Evolutionary conservation across 35 echinoderm and acorn worm genomes (phyloP).

Genomic region (Amphiura filiformis): DNA sequence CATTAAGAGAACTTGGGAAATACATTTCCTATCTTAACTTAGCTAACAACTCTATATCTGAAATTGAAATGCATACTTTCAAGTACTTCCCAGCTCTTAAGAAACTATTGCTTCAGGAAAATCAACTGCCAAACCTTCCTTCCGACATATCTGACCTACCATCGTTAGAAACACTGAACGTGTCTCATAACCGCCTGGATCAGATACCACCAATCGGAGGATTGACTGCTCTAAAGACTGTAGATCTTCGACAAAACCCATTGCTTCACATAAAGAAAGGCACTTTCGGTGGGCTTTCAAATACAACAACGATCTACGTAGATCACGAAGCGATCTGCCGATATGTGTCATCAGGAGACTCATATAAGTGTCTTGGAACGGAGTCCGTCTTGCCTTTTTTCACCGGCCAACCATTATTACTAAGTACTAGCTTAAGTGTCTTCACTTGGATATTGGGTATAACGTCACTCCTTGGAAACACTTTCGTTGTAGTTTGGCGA

Average conservation of each 20-base stretch:
- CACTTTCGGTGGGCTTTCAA: background rate
- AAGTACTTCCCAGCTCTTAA: background rate
- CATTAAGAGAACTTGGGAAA: background rate
- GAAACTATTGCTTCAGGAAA: background rate
- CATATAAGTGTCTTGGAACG: background rate
- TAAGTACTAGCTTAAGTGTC: conserved; percentile 4
- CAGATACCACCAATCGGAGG: background rate
- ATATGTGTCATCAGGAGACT: background rate
- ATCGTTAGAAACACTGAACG: background rate
- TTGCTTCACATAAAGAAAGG: background rate
- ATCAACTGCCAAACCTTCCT: background rate
- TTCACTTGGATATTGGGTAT: conserved; percentile 17
- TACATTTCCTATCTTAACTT: background rate
- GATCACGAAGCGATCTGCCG: background rate
- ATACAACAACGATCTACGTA: background rate
- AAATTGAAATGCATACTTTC: background rate
- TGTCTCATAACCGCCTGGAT: background rate
- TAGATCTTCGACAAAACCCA: background rate
- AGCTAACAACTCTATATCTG: background rate
- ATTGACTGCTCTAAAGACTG: background rate
- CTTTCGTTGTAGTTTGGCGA: background rate
- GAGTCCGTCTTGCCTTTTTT: background rate
- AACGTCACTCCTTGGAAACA: conserved; percentile 9
- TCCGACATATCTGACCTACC: background rate
- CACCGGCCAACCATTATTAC: background rate